Evolutionary conservation across 2,888 invertebrate species (phyloP), one percentile per base, ranked within the genome.

Genomic region (Lepidochitona cinerea): DNA sequence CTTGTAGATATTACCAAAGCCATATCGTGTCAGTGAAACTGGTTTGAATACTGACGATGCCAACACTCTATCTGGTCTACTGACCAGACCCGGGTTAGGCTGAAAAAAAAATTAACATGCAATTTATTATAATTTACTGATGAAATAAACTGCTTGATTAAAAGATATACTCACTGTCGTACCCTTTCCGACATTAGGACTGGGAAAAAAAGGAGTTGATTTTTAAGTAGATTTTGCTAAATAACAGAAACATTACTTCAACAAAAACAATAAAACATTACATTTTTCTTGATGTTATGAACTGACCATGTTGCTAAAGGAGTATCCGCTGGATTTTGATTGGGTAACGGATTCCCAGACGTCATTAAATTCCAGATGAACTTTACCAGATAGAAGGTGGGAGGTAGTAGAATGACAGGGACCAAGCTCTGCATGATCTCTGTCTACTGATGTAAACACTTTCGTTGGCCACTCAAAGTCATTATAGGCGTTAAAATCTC

Each of bases 231-330:
- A n/a, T n/a, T n/a, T n/a, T n/a, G n/a, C n/a, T n/a, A n/a, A n/a
- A n/a, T n/a, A n/a, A n/a, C n/a, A n/a, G n/a, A n/a, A n/a, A n/a
- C n/a, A n/a, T n/a, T n/a, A n/a, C n/a, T n/a, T n/a, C n/a, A n/a
- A n/a, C n/a, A n/a, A n/a, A n/a, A n/a, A n/a, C n/a, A n/a, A n/a
- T n/a, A n/a, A n/a, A n/a, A n/a, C n/a, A n/a, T n/a, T n/a, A n/a
- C n/a, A n/a, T 59, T 12, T 12, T 59, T 23, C 9, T 66, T 23
- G 36, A n/a, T 49, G 23, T 49, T n/a, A 7, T 2, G n/a, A n/a
- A 54, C 76, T 67, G 79, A 88, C 88, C 87, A 87, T 88, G 71
- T 87, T 88, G 72, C 88, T 88, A 71, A 88, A 88, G 4, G 87
- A 87, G 7, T 83, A 64, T 36, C 87, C 87, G 14, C 29, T 3